phyloP scores from a whole-genome alignment of 2,797 vertebrate species.

The Labroides dimidiatus region DNA sequence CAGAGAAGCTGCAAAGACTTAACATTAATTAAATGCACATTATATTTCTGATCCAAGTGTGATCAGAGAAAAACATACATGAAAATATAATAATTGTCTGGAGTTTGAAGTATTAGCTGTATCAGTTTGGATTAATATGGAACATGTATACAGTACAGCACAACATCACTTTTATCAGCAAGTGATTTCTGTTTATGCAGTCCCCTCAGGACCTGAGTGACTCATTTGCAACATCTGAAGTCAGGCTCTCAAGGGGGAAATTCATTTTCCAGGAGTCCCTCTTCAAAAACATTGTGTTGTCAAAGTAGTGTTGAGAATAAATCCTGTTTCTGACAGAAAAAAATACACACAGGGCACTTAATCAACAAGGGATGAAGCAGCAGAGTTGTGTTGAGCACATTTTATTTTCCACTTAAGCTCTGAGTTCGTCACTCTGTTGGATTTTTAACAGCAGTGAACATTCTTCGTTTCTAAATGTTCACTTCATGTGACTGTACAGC shows the following conservation, averaged over 20 bases:
- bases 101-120: background rate
- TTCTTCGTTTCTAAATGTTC: too few relatives aligned
- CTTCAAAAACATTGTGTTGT: constrained; percentile 22
- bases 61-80: background rate
- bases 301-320: constrained; percentile 30
- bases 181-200: constrained; percentile 29
- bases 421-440: constrained; percentile 11
- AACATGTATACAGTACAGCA: constrained; percentile 36
- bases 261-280: constrained; percentile 46
- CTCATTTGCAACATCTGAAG: constrained; percentile 65
- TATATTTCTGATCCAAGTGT: constrained; percentile 4
- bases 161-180: constrained; percentile 28
- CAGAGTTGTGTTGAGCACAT: constrained; percentile 16
- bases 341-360: constrained; percentile 12
- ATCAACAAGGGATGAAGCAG: constrained; percentile 14
- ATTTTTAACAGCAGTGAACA: background rate
- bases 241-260: constrained; percentile 27
- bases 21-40: constrained; percentile 14
- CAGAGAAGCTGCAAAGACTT: constrained; percentile 27
- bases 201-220: constrained; percentile 25
- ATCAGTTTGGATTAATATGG: constrained; percentile 35
- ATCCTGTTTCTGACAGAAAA: constrained; percentile 18
- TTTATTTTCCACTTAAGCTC: constrained; percentile 18
- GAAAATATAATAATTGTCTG: constrained; percentile 5
- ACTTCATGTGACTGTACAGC: too few relatives aligned